phyloP scores from a whole-genome alignment of 2,113 vertebrate species.

The Toxotes chatareus region DNA sequence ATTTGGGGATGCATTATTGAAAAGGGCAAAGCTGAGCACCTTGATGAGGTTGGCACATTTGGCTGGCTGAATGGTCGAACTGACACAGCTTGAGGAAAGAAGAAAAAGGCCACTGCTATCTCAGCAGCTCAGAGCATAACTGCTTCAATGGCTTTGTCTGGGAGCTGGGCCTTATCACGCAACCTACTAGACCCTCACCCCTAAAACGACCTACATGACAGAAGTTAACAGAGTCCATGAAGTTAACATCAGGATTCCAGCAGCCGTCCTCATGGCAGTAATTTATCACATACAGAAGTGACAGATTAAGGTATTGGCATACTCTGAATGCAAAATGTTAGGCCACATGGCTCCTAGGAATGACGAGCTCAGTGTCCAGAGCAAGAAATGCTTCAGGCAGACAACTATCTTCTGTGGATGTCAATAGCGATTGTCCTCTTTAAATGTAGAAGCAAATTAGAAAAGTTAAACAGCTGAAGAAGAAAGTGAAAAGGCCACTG shows the following conservation, averaged over 20 bases:
- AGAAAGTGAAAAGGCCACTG: constrained; percentile 6
- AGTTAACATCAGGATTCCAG: background rate
- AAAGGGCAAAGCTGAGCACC: constrained; percentile 78
- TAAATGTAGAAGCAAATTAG: constrained; percentile 6
- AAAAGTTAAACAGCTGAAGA: background rate
- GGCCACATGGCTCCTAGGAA: background rate
- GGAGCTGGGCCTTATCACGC: constrained; percentile 30
- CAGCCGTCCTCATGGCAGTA: background rate
- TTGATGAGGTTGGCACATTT: constrained; percentile 74
- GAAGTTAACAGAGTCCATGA: constrained; percentile 14
- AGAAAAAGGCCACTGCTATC: constrained; percentile 67
- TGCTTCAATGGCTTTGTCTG: constrained; percentile 44
- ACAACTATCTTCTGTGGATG: background rate
- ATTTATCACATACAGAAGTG: background rate
- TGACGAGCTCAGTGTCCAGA: background rate
- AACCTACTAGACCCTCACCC: constrained; percentile 31
- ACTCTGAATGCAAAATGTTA: constrained; percentile 7
- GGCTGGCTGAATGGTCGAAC: constrained; percentile 65
- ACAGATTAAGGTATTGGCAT: background rate
- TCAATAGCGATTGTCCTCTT: background rate
- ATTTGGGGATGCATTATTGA: constrained; percentile 80
- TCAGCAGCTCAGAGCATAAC: constrained; percentile 51
- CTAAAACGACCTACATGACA: background rate
- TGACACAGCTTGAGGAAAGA: constrained; percentile 60
- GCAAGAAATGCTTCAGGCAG: constrained; percentile 1